phyloP scores from a whole-genome alignment of 1,140 invertebrate genomes.

The Drosophila biarmipes region DNA sequence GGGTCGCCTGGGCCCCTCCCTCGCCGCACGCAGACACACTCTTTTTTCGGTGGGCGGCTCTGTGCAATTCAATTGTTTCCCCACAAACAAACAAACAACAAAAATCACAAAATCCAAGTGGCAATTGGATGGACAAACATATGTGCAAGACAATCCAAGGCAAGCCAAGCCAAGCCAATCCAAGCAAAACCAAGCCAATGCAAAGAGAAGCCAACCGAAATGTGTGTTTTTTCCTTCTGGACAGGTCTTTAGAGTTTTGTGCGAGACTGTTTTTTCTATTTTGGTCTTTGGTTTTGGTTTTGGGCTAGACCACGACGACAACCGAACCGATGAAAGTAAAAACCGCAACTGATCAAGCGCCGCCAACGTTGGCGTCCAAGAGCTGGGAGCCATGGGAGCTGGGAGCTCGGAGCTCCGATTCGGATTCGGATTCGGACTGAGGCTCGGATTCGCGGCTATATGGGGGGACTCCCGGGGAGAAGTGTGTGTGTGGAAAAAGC shows the following conservation, averaged over 20 bases:
- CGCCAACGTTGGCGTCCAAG: conserved; percentile 39
- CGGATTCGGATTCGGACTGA: conserved; percentile 19
- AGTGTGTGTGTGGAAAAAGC: conserved; percentile 24
- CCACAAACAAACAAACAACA: conserved; percentile 17
- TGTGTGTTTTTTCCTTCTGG: conserved; percentile 21
- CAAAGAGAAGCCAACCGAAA: conserved; percentile 46
- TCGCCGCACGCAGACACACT: neutral
- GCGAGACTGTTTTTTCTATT: neutral
- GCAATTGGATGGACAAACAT: conserved; percentile 65
- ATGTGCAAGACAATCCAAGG: neutral
- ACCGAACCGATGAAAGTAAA: conserved; percentile 84
- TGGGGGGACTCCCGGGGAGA: conserved; percentile 2
- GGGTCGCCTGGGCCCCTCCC: neutral
- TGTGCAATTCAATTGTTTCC: conserved; percentile 36
- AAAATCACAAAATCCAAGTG: conserved; percentile 33
- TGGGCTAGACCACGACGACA: conserved; percentile 37
- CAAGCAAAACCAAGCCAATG: conserved; percentile 27
- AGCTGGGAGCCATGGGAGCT: conserved; percentile 44
- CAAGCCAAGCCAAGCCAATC: conserved; percentile 8
- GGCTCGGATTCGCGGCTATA: conserved; percentile 27
- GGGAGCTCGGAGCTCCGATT: conserved; percentile 20
- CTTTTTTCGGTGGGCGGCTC: neutral
- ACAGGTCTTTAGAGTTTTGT: conserved; percentile 2
- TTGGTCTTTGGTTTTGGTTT: neutral
- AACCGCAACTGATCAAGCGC: conserved; percentile 84